These are phyloP conservation scores for Actinernus sp. DNA, from an alignment of 92 coral and sea anemone species.

Conservation along the genomic window DNA sequence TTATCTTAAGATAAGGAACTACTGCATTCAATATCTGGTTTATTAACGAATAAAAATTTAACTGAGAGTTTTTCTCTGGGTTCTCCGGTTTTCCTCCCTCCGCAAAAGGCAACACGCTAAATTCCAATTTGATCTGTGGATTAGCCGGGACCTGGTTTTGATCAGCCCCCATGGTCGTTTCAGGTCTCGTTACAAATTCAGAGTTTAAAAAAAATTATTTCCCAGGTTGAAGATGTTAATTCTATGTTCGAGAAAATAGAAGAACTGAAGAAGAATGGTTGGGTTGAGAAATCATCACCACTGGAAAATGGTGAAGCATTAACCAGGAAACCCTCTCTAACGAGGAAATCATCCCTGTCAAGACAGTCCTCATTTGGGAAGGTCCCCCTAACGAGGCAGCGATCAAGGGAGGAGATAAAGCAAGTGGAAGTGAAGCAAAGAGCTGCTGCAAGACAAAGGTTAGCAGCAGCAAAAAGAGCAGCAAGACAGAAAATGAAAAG, in stretches of 20 bases:
- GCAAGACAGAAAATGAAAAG: slow-evolving; percentile 71
- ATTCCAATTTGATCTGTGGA: too few species aligned
- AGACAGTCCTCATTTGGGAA: slow-evolving; percentile 82
- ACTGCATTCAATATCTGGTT: too few species aligned
- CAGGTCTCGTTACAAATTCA: too few species aligned
- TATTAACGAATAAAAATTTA: too few species aligned
- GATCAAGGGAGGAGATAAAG: slow-evolving; percentile 80
- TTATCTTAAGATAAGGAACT: too few species aligned
- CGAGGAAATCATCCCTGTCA: slow-evolving; percentile 79
- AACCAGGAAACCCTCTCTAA: slow-evolving; percentile 36
- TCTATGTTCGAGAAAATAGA: slow-evolving; percentile 80
- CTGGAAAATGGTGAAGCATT: slow-evolving; percentile 66
- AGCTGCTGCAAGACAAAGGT: slow-evolving; percentile 88
- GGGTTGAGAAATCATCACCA: slow-evolving; percentile 68
- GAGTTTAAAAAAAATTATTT: too few species aligned
- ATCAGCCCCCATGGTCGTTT: too few species aligned
- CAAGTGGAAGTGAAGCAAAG: slow-evolving; percentile 78
- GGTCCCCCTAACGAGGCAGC: slow-evolving; percentile 76
- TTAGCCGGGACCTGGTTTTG: too few species aligned
- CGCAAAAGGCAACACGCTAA: too few species aligned
- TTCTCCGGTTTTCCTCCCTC: too few species aligned
- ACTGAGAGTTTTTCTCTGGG: too few species aligned
- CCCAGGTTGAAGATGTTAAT: slow-evolving; percentile 89
- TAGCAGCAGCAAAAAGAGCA: slow-evolving; percentile 89
- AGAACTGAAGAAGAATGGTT: slow-evolving; percentile 84